Evolutionary conservation across 35 echinoderm and acorn worm species (phyloP).

Genomic region (Diadema setosum): DNA sequence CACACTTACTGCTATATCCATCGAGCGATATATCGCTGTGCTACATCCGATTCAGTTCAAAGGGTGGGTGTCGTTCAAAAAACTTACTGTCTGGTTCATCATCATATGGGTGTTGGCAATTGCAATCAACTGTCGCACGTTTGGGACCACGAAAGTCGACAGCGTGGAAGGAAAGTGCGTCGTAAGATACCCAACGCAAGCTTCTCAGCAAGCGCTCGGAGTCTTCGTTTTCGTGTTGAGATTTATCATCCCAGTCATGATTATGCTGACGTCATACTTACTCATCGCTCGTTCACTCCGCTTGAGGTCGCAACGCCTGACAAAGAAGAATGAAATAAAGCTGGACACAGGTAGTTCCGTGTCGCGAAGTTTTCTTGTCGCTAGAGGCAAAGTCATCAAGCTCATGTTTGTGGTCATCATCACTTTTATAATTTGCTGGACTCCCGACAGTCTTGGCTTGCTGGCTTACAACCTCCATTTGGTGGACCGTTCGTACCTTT

Average conservation of each 20-base stretch:
- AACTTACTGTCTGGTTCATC: not conserved
- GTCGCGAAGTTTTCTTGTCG: not conserved
- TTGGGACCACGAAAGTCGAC: not conserved
- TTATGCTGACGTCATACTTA: not conserved
- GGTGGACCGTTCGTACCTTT: not conserved
- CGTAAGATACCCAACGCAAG: not conserved
- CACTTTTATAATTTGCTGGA: not conserved
- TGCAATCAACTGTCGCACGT: not conserved
- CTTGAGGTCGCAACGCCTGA: not conserved
- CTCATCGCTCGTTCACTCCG: not conserved
- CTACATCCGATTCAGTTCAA: conserved; percentile 71
- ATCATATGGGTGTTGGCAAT: not conserved
- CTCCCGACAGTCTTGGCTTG: not conserved
- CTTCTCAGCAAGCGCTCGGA: not conserved
- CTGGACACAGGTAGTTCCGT: not conserved
- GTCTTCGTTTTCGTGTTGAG: not conserved
- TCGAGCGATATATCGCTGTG: conserved; percentile 86
- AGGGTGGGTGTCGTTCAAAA: not conserved
- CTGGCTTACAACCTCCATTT: not conserved
- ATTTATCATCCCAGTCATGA: not conserved
- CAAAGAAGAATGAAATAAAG: no score
- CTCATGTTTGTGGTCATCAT: not conserved
- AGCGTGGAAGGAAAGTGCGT: not conserved
- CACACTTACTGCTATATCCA: conserved; percentile 65
- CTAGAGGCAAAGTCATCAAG: not conserved